Conservation (phyloP, 2,888 invertebrate species). For the Amphiduros pacificus region DNA sequence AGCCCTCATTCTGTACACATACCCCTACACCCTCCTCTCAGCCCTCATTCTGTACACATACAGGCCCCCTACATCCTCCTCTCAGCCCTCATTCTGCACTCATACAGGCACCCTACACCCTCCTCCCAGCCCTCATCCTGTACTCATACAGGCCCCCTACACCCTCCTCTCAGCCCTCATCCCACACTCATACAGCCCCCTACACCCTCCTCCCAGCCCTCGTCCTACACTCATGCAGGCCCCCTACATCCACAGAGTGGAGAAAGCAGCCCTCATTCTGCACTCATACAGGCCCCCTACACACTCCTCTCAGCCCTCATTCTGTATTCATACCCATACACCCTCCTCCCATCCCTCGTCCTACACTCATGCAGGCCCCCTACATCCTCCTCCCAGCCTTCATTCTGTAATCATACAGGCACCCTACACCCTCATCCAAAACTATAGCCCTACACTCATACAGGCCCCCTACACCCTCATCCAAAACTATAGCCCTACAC, state of each 20-base stretch:
- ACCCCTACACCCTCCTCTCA: neutral
- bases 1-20: neutral
- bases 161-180: neutral
- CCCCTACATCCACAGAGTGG: too few relatives aligned
- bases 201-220: neutral
- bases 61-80: neutral
- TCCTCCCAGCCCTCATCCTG: neutral
- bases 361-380: neutral
- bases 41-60: neutral
- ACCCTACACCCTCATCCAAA: too few relatives aligned
- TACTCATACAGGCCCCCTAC: neutral
- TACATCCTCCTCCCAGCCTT: neutral
- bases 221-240: neutral
- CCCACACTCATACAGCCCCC: neutral
- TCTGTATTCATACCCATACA: neutral
- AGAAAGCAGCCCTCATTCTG: too few relatives aligned
- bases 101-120: neutral
- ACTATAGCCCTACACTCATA: neutral
- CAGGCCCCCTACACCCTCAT: neutral
- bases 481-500: neutral
- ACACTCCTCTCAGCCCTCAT: neutral
- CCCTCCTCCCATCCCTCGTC: neutral
- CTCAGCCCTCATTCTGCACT: neutral
- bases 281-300: neutral
- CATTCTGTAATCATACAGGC: neutral